phyloP scores from a whole-genome alignment of 2,888 invertebrate species.

The Junonia oenone region DNA sequence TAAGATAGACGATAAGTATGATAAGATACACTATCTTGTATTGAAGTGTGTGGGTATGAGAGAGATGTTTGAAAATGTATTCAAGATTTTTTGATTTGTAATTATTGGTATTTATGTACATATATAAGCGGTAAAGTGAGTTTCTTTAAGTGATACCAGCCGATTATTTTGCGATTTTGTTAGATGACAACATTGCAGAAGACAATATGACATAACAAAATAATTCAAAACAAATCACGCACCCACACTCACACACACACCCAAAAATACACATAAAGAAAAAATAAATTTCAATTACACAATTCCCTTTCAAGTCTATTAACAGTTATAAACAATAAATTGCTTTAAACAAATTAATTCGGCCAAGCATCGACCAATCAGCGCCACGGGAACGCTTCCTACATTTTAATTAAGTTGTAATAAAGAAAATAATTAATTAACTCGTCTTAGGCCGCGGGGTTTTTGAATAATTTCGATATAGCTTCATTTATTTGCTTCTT shows the following conservation, averaged over 20 bases:
- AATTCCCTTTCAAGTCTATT: conserved; percentile 15
- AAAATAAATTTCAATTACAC: conserved; percentile 17
- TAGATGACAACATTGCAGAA: too few species aligned
- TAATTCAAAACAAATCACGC: neutral
- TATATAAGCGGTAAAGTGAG: too few species aligned
- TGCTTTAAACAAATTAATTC: conserved; percentile 33
- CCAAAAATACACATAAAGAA: neutral
- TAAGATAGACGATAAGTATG: neutral
- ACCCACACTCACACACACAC: neutral
- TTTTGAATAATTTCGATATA: conserved; percentile 13
- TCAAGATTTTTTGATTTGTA: too few species aligned
- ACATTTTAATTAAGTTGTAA: conserved; percentile 38
- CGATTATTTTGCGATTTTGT: too few species aligned
- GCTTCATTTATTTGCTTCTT: conserved; percentile 6
- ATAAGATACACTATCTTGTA: too few species aligned
- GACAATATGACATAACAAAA: too few species aligned
- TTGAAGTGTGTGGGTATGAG: too few species aligned
- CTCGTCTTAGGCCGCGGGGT: conserved; percentile 22
- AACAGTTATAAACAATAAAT: conserved; percentile 28
- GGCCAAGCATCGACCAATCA: conserved; percentile 30
- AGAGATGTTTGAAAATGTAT: too few species aligned
- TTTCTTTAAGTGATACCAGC: too few species aligned
- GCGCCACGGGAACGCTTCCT: conserved; percentile 30
- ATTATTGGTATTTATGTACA: too few species aligned
- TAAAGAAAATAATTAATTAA: conserved; percentile 40